A percentile compares a stretch with the other conserved stretches of the same genome.
Evolutionary conservation across 2,113 vertebrate genomes (phyloP).

Genomic region (Austrofundulus limnaeus): DNA sequence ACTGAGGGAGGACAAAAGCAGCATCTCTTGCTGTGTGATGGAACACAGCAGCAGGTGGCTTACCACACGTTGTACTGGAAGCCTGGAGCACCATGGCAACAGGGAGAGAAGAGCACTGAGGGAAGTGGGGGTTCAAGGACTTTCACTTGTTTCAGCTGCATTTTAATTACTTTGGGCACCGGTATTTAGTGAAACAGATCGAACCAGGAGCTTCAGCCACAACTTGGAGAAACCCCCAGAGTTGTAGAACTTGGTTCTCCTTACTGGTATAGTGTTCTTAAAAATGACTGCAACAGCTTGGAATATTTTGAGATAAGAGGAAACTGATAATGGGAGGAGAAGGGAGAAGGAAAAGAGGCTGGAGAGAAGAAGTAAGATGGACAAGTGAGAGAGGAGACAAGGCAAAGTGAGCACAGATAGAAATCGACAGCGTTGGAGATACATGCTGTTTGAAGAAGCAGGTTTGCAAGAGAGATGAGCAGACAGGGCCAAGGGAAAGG

Average conservation of each 20-base stretch:
- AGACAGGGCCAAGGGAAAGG: slow-evolving; percentile 35
- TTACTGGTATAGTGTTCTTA: slow-evolving; percentile 18
- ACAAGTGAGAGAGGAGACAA: slow-evolving; percentile 32
- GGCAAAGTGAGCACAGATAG: slow-evolving; percentile 50
- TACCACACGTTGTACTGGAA: slow-evolving; percentile 44
- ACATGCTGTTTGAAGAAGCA: slow-evolving; percentile 50
- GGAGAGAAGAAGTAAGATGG: slow-evolving; percentile 17
- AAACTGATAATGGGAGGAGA: slow-evolving; percentile 27
- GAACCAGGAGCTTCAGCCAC: slow-evolving; percentile 35
- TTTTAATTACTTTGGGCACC: slow-evolving; percentile 67
- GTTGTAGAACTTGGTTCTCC: slow-evolving; percentile 4
- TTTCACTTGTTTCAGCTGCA: slow-evolving; percentile 72
- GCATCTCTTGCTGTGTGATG: slow-evolving; percentile 55
- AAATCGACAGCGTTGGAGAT: slow-evolving; percentile 49
- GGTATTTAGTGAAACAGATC: slow-evolving; percentile 57
- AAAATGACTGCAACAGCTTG: slow-evolving; percentile 34
- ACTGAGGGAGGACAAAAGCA: slow-evolving; percentile 27
- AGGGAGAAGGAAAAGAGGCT: slow-evolving; percentile 15
- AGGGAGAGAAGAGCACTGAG: slow-evolving; percentile 46
- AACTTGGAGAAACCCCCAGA: slow-evolving; percentile 33
- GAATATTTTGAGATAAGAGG: slow-evolving; percentile 28
- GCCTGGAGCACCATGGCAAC: slow-evolving; percentile 76
- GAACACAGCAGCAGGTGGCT: slow-evolving; percentile 47
- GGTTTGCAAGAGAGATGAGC: slow-evolving; percentile 50
- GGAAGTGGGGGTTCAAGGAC: slow-evolving; percentile 73